Evolutionary conservation across 1,140 invertebrate genomes (phyloP), one percentile per base, ranked within the genome.

Genomic region (Meloidogyne floridensis): DNA sequence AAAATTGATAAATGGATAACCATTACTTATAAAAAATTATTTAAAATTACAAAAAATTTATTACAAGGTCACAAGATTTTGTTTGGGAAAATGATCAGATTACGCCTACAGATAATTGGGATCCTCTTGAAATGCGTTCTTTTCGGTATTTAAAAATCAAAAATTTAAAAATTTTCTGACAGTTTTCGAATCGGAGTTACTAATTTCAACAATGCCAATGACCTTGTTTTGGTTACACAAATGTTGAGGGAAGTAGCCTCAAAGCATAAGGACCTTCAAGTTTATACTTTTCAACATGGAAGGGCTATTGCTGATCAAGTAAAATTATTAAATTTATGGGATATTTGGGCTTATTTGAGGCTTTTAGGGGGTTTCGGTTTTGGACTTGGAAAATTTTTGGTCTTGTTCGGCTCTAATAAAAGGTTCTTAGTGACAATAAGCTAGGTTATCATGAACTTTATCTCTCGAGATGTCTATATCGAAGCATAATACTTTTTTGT

Each of bases 231-330:
- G 71, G 84, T 90, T 11, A 88, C 89, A 13, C 51, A 74, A 80
- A 73, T 93, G 73, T 90, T 97, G 2, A 91, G 95, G 80, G 89
- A 93, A 80, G 94, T 97, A 4, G 95, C 95, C 72, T 90, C 93
- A 0, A 92, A 94, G 9, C 94, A 95, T 10, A 92, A 93, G 0
- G 89, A 90, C 9, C 91, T 96, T 7, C 95, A 96, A 84, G 94
- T 94, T 18, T 95, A 94, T 8, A 95, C 96, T 2, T 97, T 96
- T 87, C 95, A 97, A 92, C 95, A 95, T 0, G 96, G 96, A 86
- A 96, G 97, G 87, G 94, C 96, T 5, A 97, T 95, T 91, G 97
- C 96, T 88, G 96, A 97, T 91, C 93, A 96, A 72, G 82, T 77
- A 80, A 20, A 11, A 32, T 32, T 95, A 97, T 86, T 94, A 95